Evolutionary conservation across 2,888 invertebrate genomes (phyloP).

Genomic region (Hylaea fasciaria): DNA sequence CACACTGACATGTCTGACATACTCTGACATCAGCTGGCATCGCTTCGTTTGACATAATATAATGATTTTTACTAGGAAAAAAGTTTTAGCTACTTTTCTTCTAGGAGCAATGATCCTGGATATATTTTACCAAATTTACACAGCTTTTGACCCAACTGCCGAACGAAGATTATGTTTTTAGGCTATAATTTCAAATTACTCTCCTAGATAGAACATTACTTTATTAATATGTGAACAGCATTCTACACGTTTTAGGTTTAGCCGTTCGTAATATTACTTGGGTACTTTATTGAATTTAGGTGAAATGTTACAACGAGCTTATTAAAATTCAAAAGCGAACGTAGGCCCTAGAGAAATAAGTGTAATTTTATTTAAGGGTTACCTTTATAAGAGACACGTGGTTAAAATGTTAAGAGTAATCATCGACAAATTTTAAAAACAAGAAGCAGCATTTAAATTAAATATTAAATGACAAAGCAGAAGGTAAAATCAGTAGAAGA

Average conservation of each 20-base stretch:
- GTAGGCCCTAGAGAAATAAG: conserved; percentile 21
- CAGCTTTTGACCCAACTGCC: too few relatives aligned
- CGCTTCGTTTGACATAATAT: too few relatives aligned
- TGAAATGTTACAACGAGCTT: neutral
- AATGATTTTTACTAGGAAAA: too few relatives aligned
- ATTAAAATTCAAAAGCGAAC: conserved; percentile 27
- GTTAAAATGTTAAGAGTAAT: conserved; percentile 1
- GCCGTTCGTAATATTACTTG: conserved; percentile 5
- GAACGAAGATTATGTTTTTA: too few relatives aligned
- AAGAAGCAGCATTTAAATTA: neutral
- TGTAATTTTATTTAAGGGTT: conserved; percentile 19
- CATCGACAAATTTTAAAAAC: neutral
- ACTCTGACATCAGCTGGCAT: too few relatives aligned
- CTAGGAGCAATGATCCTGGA: too few relatives aligned
- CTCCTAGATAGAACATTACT: neutral
- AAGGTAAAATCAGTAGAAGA: too few relatives aligned
- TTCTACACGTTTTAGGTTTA: conserved; percentile 1
- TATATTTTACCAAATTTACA: too few relatives aligned
- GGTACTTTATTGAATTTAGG: conserved; percentile 20
- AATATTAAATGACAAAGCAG: too few relatives aligned
- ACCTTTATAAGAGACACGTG: conserved; percentile 12
- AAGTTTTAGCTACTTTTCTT: too few relatives aligned
- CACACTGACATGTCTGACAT: too few relatives aligned
- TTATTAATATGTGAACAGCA: neutral
- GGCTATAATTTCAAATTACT: neutral